Evolutionary conservation across 2,113 vertebrate genomes (phyloP).

Genomic region (Ondatra zibethicus): DNA sequence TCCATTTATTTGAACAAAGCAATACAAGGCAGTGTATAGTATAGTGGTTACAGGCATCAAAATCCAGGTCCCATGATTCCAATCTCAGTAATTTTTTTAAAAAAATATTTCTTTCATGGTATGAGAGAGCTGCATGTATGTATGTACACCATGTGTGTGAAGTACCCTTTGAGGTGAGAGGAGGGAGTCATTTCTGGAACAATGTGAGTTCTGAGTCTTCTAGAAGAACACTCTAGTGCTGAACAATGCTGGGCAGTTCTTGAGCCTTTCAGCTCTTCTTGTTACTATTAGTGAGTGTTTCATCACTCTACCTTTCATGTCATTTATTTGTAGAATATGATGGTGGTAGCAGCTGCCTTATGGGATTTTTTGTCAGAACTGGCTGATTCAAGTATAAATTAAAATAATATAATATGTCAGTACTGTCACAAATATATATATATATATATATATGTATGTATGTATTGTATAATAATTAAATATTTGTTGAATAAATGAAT

Average conservation of each 20-base stretch:
- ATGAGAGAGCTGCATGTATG: background rate
- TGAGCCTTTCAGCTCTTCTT: background rate
- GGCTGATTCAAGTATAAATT: background rate
- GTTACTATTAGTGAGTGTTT: background rate
- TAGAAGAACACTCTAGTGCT: background rate
- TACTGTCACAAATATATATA: background rate
- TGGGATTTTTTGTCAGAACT: background rate
- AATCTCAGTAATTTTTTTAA: background rate
- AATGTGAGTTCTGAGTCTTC: background rate
- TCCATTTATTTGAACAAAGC: background rate
- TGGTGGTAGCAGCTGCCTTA: rapidly evolving
- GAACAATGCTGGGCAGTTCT: too few relatives aligned
- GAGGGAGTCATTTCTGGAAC: background rate
- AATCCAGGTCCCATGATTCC: too few relatives aligned
- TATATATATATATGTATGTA: too few relatives aligned
- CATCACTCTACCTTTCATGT: background rate
- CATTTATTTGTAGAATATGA: background rate
- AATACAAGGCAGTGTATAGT: rapidly evolving
- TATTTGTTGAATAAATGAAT: background rate
- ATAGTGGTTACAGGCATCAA: background rate
- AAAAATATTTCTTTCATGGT: background rate
- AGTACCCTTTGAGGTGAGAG: background rate
- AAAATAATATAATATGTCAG: background rate
- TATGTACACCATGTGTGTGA: background rate
- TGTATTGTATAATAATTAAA: background rate